phyloP scores from a whole-genome alignment of 1,140 invertebrate genomes.

The Drosophila orosa region DNA sequence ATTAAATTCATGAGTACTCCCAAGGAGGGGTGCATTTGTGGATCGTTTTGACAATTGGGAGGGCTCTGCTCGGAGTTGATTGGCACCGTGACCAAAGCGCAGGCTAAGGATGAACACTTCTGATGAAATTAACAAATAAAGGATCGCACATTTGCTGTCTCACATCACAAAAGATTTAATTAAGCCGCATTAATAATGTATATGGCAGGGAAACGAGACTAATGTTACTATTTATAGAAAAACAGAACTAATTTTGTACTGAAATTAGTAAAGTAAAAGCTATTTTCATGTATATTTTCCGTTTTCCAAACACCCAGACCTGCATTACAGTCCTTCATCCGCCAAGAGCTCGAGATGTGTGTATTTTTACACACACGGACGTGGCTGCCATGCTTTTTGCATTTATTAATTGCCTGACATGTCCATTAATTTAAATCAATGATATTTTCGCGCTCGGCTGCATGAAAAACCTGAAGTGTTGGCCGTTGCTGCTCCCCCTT shows the following conservation, averaged over 20 bases:
- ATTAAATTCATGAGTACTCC: conserved; percentile 54
- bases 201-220: not conserved
- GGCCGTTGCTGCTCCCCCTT: conserved; percentile 4
- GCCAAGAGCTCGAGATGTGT: not conserved
- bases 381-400: conserved; percentile 70
- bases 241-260: not conserved
- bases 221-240: not conserved
- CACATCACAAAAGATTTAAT: not conserved
- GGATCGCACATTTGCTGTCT: not conserved
- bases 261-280: not conserved
- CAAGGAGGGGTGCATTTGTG: conserved; percentile 25
- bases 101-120: conserved; percentile 29
- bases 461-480: conserved; percentile 45
- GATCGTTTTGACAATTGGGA: conserved; percentile 22
- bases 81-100: conserved; percentile 60
- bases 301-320: conserved; percentile 1
- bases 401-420: conserved; percentile 84
- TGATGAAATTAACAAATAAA: conserved; percentile 31
- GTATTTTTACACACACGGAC: conserved; percentile 10
- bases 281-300: not conserved
- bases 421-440: conserved; percentile 84
- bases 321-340: not conserved
- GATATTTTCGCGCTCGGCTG: conserved; percentile 68
- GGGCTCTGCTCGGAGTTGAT: conserved; percentile 43
- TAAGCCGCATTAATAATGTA: not conserved